Percentiles rank a stretch among this genome's conserved stretches.
These are phyloP conservation scores for Amiota communis DNA, from an alignment of 2,888 invertebrate genomes.

Conservation along the genomic window DNA sequence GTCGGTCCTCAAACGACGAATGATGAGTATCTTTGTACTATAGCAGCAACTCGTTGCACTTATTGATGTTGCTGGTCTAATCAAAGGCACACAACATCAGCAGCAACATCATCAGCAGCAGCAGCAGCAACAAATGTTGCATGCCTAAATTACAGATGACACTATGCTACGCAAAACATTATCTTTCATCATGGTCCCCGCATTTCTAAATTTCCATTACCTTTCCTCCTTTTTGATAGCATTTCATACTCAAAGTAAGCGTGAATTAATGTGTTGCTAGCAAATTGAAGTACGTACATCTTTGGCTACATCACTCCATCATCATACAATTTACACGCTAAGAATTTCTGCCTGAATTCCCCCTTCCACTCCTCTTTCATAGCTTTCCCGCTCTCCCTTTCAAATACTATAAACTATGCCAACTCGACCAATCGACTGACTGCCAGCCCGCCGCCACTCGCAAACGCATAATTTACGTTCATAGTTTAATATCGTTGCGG, in stretches of 20 bases:
- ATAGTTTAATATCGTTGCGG: conserved; percentile 29
- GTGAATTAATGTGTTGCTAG: conserved; percentile 63
- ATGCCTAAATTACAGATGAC: conserved; percentile 26
- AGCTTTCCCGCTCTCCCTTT: not conserved
- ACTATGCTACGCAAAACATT: not conserved
- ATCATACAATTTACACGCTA: conserved; percentile 14
- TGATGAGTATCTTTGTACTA: not conserved
- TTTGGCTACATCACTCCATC: conserved; percentile 33
- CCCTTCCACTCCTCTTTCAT: too few species aligned
- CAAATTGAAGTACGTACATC: conserved; percentile 54
- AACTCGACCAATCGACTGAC: not conserved
- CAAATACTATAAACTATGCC: conserved; percentile 9
- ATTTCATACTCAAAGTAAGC: conserved; percentile 55
- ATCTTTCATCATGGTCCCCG: not conserved
- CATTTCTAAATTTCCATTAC: not conserved
- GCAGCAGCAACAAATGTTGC: conserved; percentile 23
- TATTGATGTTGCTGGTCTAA: conserved; percentile 31
- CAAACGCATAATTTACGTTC: conserved; percentile 61
- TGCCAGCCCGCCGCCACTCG: conserved; percentile 55
- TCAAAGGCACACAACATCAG: not conserved
- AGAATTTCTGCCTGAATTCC: not conserved
- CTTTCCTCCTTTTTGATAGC: too few species aligned
- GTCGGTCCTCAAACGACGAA: conserved; percentile 4
- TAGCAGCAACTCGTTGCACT: not conserved
- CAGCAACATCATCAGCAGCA: not conserved